Percentiles rank a stretch among this genome's conserved stretches.
Conservation (phyloP, 2,797 vertebrate genomes). For the Tiaroga cobitis region DNA sequence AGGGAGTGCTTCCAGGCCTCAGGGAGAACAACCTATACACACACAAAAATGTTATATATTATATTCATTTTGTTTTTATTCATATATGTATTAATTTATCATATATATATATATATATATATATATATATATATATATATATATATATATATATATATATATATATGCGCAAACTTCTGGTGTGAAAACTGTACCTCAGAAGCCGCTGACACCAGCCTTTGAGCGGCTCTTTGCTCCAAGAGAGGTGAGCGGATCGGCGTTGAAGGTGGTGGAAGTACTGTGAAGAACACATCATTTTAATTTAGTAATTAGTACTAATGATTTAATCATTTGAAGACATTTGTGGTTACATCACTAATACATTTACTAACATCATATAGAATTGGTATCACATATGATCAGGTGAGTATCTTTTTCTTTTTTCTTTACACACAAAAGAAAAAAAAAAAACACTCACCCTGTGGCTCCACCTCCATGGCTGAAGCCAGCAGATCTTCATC, state of each 20-base stretch:
- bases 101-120: no score
- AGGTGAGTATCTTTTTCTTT: not conserved
- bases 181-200: conserved; percentile 10
- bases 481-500: conserved; percentile 4
- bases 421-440: not conserved
- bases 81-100: no score
- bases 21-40: not conserved
- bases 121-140: no score
- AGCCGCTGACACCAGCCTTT: not conserved
- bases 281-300: not conserved
- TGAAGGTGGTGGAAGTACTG: not conserved
- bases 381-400: not conserved
- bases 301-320: not conserved
- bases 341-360: not conserved
- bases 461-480: not conserved
- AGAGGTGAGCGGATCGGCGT: not conserved
- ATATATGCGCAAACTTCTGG: not conserved
- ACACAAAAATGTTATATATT: not conserved
- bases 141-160: not conserved
- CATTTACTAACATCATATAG: no score
- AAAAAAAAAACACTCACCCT: not conserved
- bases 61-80: no score
- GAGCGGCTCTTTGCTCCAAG: not conserved
- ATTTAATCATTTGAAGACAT: not conserved
- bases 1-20: not conserved